Percentiles rank a stretch among this genome's conserved stretches.
Conservation (phyloP, 2,113 vertebrate species). For the Peromyscus leucopus region DNA sequence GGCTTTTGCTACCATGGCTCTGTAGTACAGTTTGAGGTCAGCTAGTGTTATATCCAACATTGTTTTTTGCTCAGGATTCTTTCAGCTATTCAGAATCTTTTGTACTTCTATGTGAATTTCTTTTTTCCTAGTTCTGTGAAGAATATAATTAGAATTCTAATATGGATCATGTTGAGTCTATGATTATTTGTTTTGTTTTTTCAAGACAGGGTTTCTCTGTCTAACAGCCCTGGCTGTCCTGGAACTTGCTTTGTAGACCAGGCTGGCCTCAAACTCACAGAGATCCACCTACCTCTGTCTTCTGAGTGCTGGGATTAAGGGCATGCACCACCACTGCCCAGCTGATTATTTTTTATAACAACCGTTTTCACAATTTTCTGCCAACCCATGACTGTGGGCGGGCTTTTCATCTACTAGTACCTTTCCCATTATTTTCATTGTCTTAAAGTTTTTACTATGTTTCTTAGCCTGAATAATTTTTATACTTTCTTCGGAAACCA, state of each 20-base stretch:
- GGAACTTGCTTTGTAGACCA: background rate
- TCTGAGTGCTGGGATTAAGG: background rate
- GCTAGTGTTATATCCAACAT: background rate
- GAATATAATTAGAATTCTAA: background rate
- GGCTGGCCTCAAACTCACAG: background rate
- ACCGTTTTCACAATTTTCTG: background rate
- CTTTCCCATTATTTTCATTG: background rate
- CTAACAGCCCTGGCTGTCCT: background rate
- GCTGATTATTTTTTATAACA: background rate
- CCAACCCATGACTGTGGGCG: background rate
- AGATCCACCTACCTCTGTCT: background rate
- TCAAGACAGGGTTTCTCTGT: background rate
- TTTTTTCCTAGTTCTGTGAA: background rate
- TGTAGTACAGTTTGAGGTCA: background rate
- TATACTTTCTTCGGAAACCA: conserved; percentile 53
- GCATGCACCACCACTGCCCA: background rate
- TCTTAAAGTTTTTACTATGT: background rate
- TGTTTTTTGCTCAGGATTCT: background rate
- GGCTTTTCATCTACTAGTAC: background rate
- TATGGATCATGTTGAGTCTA: too few species aligned
- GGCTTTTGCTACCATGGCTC: background rate
- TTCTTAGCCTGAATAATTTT: conserved; percentile 15
- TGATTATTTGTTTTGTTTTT: background rate
- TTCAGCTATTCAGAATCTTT: background rate
- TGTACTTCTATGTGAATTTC: background rate